phyloP scores from a whole-genome alignment of 2,888 invertebrate genomes.

The Phragmatobia fuliginosa region DNA sequence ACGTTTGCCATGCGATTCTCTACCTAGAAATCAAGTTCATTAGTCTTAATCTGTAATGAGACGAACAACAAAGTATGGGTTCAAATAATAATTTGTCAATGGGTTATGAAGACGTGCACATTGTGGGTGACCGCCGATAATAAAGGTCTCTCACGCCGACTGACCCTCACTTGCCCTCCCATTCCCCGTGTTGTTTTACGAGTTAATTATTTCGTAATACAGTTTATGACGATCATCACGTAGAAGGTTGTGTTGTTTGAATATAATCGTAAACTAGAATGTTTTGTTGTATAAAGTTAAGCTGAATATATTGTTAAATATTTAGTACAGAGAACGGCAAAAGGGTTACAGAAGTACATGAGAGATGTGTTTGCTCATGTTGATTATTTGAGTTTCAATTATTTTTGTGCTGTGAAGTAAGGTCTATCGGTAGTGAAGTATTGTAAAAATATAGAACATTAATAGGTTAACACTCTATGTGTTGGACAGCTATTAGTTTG shows the following conservation, averaged over 20 bases:
- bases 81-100: neutral
- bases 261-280: neutral
- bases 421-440: no score
- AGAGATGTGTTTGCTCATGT: neutral
- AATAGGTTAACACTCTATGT: no score
- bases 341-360: neutral
- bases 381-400: neutral
- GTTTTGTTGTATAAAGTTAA: neutral
- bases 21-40: neutral
- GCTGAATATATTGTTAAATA: neutral
- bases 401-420: neutral
- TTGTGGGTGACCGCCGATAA: neutral
- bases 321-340: neutral
- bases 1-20: no score
- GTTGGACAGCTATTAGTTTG: no score
- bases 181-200: constrained; percentile 6
- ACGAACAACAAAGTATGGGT: neutral
- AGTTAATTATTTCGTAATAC: constrained; percentile 4
- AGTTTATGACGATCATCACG: neutral
- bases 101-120: neutral
- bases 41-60: neutral
- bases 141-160: neutral
- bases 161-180: neutral
- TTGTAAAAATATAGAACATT: no score
- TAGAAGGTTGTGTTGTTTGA: neutral